Evolutionary conservation across 2,888 invertebrate species (phyloP).

Genomic region (Zaprionus bogoriensis): DNA sequence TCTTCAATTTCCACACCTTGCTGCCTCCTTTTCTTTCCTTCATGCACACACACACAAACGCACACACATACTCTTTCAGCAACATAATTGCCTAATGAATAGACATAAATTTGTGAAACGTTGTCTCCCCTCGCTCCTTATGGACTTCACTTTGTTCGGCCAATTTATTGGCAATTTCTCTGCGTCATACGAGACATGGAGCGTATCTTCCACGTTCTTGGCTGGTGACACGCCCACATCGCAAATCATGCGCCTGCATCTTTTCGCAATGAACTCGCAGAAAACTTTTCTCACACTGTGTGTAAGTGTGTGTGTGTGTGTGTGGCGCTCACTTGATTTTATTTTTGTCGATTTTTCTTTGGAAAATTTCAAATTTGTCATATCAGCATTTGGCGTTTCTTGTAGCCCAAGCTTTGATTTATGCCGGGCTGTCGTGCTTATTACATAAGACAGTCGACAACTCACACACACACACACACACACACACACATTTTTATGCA

Average conservation of each 20-base stretch:
- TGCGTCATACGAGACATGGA: slow-evolving; percentile 15
- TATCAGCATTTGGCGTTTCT: slow-evolving; percentile 36
- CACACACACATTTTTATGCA: slow-evolving; percentile 14
- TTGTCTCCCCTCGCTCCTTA: slow-evolving; percentile 1
- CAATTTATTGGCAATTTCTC: slow-evolving; percentile 73
- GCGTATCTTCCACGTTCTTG: neutral
- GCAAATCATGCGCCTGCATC: slow-evolving; percentile 14
- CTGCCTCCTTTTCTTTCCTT: neutral
- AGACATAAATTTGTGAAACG: slow-evolving; percentile 61
- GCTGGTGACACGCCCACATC: slow-evolving; percentile 18
- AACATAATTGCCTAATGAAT: slow-evolving; percentile 51
- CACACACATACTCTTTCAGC: neutral
- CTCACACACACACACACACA: neutral
- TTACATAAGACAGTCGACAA: neutral
- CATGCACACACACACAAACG: neutral
- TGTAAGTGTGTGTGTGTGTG: no score
- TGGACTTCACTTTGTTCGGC: slow-evolving; percentile 18
- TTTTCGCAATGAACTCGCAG: slow-evolving; percentile 35
- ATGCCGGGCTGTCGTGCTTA: slow-evolving; percentile 15
- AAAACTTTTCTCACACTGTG: slow-evolving; percentile 38
- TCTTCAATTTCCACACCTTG: neutral
- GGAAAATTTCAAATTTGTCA: slow-evolving; percentile 41
- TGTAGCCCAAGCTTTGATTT: slow-evolving; percentile 38
- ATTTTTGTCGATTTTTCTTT: slow-evolving; percentile 3
- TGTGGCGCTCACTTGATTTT: neutral